Percentiles rank a stretch among this genome's conserved stretches.
These are phyloP conservation scores for Pseudonaja textilis DNA, from an alignment of 2,113 vertebrate species.

Conservation along the genomic window DNA sequence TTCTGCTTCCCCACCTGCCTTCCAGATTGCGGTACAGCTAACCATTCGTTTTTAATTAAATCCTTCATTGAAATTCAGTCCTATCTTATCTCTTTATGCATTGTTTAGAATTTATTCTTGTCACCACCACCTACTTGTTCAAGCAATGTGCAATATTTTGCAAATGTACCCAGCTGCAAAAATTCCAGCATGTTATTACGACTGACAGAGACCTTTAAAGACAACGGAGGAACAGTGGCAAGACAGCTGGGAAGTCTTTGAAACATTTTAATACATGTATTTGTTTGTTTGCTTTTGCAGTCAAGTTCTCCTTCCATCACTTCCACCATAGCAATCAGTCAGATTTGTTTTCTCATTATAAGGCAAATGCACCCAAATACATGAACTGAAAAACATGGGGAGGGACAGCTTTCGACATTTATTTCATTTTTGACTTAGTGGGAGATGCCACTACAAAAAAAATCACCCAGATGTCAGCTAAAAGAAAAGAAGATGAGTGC, in stretches of 20 bases:
- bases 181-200: background rate
- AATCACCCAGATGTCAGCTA: background rate
- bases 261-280: background rate
- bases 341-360: background rate
- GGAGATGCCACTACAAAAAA: background rate
- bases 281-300: background rate
- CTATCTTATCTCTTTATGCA: background rate
- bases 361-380: background rate
- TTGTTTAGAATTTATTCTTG: background rate
- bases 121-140: background rate
- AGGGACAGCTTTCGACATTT: background rate
- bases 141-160: background rate
- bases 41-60: background rate
- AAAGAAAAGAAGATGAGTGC: background rate
- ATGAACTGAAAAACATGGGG: background rate
- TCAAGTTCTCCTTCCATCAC: background rate
- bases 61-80: background rate
- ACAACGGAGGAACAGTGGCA: background rate
- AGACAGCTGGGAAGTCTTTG: background rate
- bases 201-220: background rate
- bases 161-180: background rate
- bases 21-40: background rate
- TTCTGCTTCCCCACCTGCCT: background rate
- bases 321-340: background rate
- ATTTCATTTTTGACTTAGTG: background rate